Percentiles rank a stretch among this genome's conserved stretches.
Conservation (phyloP, 2,888 invertebrate genomes). For the Aromia moschata region DNA sequence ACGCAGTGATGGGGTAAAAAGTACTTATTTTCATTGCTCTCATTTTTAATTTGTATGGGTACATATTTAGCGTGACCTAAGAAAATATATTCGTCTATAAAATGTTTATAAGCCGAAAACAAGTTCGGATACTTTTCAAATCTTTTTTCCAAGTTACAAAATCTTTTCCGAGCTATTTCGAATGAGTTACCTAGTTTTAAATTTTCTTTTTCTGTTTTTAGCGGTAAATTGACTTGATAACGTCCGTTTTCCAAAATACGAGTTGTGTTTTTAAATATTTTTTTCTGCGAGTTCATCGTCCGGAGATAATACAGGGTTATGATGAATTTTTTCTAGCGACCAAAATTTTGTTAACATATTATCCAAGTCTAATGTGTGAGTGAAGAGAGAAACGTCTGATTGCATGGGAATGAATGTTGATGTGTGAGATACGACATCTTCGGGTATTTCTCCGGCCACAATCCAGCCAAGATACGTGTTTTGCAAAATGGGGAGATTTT, state of each 20-base stretch:
- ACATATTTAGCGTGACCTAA: not conserved
- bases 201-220: no score
- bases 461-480: slow-evolving; percentile 35
- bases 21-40: not conserved
- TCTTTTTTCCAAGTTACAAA: no score
- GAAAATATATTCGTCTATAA: slow-evolving; percentile 1
- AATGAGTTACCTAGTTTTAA: no score
- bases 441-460: slow-evolving; percentile 21
- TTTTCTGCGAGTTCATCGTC: slow-evolving; percentile 21
- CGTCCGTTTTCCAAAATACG: no score
- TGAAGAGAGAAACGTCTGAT: no score
- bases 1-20: slow-evolving; percentile 23
- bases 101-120: not conserved
- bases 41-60: not conserved
- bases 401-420: not conserved
- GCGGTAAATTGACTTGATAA: no score
- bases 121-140: not conserved
- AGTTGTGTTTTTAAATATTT: slow-evolving; percentile 19
- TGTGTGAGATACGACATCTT: not conserved
- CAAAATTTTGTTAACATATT: slow-evolving; percentile 24
- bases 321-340: slow-evolving; percentile 19
- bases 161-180: no score
- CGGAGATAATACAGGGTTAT: not conserved
- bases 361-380: no score
- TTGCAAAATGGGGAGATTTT: no score